These are phyloP conservation scores for Zosterops japonicus DNA, from an alignment of 2,113 vertebrate species.

Conservation along the genomic window DNA sequence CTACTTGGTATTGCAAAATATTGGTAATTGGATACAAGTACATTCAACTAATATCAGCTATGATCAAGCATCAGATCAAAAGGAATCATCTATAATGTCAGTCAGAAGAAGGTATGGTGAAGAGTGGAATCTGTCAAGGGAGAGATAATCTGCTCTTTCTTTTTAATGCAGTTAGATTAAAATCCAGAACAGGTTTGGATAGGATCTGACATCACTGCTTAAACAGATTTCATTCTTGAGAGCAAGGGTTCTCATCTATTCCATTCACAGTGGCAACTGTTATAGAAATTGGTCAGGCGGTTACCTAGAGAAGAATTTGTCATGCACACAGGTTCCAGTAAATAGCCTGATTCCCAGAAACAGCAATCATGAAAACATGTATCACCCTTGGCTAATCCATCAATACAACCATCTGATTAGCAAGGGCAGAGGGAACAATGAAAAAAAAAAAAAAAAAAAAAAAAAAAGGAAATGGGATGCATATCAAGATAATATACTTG, in stretches of 20 bases:
- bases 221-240: background rate
- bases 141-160: background rate
- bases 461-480: background rate
- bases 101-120: background rate
- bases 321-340: background rate
- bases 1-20: background rate
- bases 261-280: background rate
- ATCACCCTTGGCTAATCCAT: slow-evolving; percentile 24
- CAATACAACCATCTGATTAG: slow-evolving; percentile 33
- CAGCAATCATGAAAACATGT: background rate
- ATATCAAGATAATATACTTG: background rate
- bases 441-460: background rate
- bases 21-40: background rate
- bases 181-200: background rate
- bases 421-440: slow-evolving; percentile 9
- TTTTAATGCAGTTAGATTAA: background rate
- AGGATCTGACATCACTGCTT: background rate
- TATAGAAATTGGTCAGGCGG: background rate
- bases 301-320: slow-evolving; percentile 40
- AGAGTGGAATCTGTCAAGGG: background rate
- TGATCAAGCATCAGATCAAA: background rate
- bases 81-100: background rate
- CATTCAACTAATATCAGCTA: background rate
- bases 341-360: slow-evolving; percentile 1
- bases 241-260: background rate